Percentiles rank a stretch among this genome's conserved stretches.
These are phyloP conservation scores for Ochropleura leucogaster DNA, from an alignment of 2,888 invertebrate genomes.

Conservation along the genomic window DNA sequence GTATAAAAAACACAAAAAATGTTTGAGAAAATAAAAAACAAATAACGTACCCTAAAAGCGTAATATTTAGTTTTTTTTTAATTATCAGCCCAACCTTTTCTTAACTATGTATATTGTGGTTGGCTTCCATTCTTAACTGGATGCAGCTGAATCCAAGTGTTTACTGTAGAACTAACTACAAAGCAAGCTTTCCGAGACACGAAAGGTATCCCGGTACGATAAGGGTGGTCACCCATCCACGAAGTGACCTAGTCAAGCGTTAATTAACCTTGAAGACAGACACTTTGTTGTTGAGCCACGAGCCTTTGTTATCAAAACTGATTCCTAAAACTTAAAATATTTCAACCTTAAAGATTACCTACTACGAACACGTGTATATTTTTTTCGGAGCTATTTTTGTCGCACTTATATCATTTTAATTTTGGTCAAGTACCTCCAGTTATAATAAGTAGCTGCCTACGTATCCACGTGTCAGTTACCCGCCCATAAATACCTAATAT, in stretches of 20 bases:
- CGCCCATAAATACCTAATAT: neutral
- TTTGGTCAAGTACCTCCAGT: neutral
- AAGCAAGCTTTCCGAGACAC: neutral
- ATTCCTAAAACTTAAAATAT: conserved; percentile 3
- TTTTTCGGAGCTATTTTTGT: neutral
- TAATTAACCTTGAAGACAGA: neutral
- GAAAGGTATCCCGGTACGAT: neutral
- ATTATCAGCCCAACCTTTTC: neutral
- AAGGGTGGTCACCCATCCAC: neutral
- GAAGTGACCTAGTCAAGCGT: neutral
- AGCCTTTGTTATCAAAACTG: neutral
- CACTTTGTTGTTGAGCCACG: neutral
- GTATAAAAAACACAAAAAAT: too few species aligned
- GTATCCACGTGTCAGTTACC: neutral
- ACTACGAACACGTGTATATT: neutral
- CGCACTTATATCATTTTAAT: conserved; percentile 5
- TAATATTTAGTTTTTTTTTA: neutral
- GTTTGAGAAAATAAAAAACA: too few species aligned
- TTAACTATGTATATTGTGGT: neutral
- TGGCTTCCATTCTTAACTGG: neutral
- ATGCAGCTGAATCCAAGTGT: neutral
- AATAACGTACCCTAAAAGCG: too few species aligned
- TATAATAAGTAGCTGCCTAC: neutral
- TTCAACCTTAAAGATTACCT: neutral
- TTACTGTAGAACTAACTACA: neutral